Evolutionary conservation across 2,888 invertebrate species (phyloP), one percentile per base, ranked within the genome.

Genomic region (Acleris emargana): DNA sequence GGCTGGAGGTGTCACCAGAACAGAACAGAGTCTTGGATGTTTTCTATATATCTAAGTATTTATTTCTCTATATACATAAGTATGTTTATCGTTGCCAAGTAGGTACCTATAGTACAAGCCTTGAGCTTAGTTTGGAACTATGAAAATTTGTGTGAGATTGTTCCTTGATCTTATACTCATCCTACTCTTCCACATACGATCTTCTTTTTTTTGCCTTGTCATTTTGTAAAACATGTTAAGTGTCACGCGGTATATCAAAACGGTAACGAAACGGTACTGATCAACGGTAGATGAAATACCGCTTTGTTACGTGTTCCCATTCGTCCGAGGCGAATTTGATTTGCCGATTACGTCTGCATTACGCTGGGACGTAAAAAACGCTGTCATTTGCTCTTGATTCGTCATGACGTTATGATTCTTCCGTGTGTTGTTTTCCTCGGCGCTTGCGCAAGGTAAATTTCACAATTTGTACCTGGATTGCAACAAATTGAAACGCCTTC

Each of bases 261-360:
- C 54, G 42, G 53, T 53, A 18, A 17, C 17, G 32, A 51, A 62
- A 42, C 62, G 38, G 22, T 63, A 47, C 52, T n/a, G 32, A 17
- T 45, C 54, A 54, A 64, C 64, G 50, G 59, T 42, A 54, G 28
- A 64, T 49, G 53, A 59, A 54, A 45, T 45, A 57, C 45, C 17
- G 50, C 20, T 59, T 50, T 17, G 38, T 54, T 62, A 54, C 53
- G 52, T 47, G 45, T 17, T 43, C 9, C 54, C n/a, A 50, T 47
- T 54, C 17, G 17, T 45, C 38, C 28, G 62, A 20, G 28, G 52
- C 58, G 53, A 51, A 64, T 60, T 64, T 52, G 43, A 60, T 60
- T 60, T 50, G 59, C 13, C 64, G 59, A 64, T 64, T 60, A 55
- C 59, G 49, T 59, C 42, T 22, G 47, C 25, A 32, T 43, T 51